Conservation (phyloP, 2,113 vertebrate species). For the Caranx ignobilis region DNA sequence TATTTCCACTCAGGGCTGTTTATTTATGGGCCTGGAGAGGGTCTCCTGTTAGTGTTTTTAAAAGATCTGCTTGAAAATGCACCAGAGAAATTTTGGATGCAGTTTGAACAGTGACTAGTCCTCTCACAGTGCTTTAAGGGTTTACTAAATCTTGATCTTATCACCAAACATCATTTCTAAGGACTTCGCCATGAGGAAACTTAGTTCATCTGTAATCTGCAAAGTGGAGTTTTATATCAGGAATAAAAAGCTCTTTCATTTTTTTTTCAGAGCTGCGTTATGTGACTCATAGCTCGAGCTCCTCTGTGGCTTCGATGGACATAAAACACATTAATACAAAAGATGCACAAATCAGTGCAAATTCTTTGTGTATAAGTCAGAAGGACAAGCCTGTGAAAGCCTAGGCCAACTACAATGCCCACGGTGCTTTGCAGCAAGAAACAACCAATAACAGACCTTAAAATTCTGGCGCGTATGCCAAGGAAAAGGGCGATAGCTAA, state of each 20-base stretch:
- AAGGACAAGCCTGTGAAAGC: not conserved
- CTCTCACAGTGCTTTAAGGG: not conserved
- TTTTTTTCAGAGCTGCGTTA: not conserved
- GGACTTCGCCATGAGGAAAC: not conserved
- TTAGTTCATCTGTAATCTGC: not conserved
- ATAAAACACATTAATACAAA: not conserved
- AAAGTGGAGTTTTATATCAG: too few relatives aligned
- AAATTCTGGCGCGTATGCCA: too few relatives aligned
- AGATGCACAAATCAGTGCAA: not conserved
- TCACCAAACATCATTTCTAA: not conserved
- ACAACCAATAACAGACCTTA: too few relatives aligned
- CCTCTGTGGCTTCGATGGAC: not conserved
- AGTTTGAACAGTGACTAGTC: slow-evolving; percentile 13
- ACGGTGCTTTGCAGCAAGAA: too few relatives aligned
- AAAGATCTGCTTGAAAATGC: slow-evolving; percentile 22
- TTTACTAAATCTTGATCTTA: slow-evolving; percentile 2
- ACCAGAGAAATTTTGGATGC: not conserved
- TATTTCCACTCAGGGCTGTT: slow-evolving; percentile 44
- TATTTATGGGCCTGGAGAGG: slow-evolving; percentile 18
- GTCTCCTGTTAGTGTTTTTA: slow-evolving; percentile 9
- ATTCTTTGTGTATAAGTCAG: not conserved
- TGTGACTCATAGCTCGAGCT: not conserved
- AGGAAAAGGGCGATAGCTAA: too few relatives aligned
- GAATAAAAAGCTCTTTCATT: not conserved
- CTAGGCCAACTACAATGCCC: too few relatives aligned